These are phyloP conservation scores for Orthosia incerta DNA, from an alignment of 2,888 invertebrate genomes.

Conservation along the genomic window DNA sequence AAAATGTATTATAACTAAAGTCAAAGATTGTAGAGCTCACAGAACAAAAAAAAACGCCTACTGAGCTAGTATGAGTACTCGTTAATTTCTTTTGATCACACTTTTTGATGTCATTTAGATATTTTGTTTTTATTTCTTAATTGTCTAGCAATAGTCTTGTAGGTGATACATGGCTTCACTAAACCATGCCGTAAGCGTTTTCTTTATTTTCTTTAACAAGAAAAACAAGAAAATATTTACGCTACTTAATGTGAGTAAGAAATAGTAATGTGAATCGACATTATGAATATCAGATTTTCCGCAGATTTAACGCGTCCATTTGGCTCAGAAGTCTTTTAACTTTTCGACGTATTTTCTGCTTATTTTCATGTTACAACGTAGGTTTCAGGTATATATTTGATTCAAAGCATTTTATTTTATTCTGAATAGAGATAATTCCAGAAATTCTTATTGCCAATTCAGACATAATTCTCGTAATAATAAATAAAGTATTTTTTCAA, in stretches of 20 bases:
- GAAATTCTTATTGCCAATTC: background rate
- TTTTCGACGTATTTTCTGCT: constrained; percentile 27
- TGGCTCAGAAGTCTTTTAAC: constrained; percentile 24
- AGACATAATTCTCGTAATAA: too few species aligned
- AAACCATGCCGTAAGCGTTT: background rate
- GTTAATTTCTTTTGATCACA: too few species aligned
- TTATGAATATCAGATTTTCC: constrained; percentile 21
- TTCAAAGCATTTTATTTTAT: constrained; percentile 2
- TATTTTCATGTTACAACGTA: constrained; percentile 14
- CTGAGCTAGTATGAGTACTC: too few species aligned
- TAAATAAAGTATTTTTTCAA: too few species aligned
- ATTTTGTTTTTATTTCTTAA: background rate
- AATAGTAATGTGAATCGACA: constrained; percentile 17
- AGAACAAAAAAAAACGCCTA: too few species aligned
- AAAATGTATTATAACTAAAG: too few species aligned
- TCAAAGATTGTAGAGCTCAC: too few species aligned
- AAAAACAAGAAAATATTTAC: background rate
- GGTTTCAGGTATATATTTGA: background rate
- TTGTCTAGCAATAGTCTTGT: too few species aligned
- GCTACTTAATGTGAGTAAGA: background rate
- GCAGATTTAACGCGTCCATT: constrained; percentile 31
- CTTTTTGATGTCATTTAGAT: background rate
- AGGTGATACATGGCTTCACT: background rate
- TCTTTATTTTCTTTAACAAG: background rate
- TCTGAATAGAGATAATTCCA: constrained; percentile 7